Percentiles rank a stretch among this genome's conserved stretches.
These are phyloP conservation scores for Spea bombifrons DNA, from an alignment of 2,113 vertebrate species.

Conservation along the genomic window DNA sequence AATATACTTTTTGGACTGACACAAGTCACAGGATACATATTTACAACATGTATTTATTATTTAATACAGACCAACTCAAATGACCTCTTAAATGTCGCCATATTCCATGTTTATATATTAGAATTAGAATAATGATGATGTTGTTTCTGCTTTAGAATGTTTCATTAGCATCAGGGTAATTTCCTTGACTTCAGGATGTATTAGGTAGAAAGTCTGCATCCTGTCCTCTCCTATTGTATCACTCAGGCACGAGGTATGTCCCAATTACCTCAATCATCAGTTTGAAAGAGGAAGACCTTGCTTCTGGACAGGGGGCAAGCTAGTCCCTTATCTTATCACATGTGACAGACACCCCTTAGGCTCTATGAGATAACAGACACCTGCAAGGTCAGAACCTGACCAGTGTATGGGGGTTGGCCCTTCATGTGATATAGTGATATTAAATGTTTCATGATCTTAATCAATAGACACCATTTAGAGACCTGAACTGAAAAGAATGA, in stretches of 20 bases:
- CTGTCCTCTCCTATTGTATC: constrained; percentile 18
- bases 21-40: no score
- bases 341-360: constrained; percentile 34
- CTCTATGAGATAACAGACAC: constrained; percentile 27
- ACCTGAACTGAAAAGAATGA: no score
- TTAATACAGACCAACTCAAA: background rate
- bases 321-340: constrained; percentile 30
- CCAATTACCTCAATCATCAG: constrained; percentile 34
- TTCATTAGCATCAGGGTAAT: constrained; percentile 23
- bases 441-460: no score
- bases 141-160: background rate
- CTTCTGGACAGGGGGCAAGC: background rate
- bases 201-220: constrained; percentile 26
- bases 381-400: constrained; percentile 1
- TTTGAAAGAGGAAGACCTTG: constrained; percentile 19
- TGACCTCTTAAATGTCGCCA: constrained; percentile 14
- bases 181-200: constrained; percentile 40
- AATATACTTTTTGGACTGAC: no score
- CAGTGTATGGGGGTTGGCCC: no score
- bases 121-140: background rate
- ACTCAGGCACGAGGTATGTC: constrained; percentile 25
- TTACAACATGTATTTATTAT: no score
- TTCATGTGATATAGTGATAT: no score
- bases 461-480: no score
- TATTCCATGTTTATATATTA: background rate